phyloP scores from a whole-genome alignment of 1,140 invertebrate species.

The Chrysopa pallens region DNA sequence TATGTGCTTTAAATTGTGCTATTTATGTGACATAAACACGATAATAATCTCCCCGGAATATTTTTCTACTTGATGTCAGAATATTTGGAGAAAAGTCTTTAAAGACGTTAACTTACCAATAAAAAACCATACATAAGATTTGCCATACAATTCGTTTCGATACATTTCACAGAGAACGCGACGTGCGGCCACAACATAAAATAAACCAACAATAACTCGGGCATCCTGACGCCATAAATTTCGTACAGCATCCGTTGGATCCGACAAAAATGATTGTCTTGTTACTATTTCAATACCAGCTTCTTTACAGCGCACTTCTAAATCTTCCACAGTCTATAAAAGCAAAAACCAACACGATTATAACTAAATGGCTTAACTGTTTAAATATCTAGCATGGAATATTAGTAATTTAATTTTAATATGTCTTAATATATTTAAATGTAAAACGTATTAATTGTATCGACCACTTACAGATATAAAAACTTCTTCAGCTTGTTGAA shows the following conservation, averaged over 20 bases:
- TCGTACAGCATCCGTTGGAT: conserved; percentile 88
- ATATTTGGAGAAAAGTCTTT: too few relatives aligned
- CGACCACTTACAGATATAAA: conserved; percentile 77
- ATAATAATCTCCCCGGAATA: too few relatives aligned
- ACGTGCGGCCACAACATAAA: conserved; percentile 92
- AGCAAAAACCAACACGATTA: too few relatives aligned
- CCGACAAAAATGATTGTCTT: conserved; percentile 89
- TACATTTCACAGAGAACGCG: conserved; percentile 94
- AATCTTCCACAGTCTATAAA: conserved; percentile 94
- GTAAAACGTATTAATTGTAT: too few relatives aligned
- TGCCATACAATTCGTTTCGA: conserved; percentile 85
- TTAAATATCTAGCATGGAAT: too few relatives aligned
- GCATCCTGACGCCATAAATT: conserved; percentile 89
- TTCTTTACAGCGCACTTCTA: conserved; percentile 87
- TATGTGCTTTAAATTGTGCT: too few relatives aligned
- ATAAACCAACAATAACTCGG: conserved; percentile 91
- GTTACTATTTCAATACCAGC: conserved; percentile 88
- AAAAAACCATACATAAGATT: conserved; percentile 98
- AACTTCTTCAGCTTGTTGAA: conserved; percentile 97
- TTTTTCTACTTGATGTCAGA: too few relatives aligned
- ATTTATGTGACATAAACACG: too few relatives aligned
- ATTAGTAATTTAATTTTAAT: too few relatives aligned
- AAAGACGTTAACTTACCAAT: conserved; percentile 57
- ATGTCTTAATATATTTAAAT: too few relatives aligned
- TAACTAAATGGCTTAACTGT: too few relatives aligned